phyloP scores from a whole-genome alignment of 2,797 vertebrate genomes.

The Eospalax fontanierii region DNA sequence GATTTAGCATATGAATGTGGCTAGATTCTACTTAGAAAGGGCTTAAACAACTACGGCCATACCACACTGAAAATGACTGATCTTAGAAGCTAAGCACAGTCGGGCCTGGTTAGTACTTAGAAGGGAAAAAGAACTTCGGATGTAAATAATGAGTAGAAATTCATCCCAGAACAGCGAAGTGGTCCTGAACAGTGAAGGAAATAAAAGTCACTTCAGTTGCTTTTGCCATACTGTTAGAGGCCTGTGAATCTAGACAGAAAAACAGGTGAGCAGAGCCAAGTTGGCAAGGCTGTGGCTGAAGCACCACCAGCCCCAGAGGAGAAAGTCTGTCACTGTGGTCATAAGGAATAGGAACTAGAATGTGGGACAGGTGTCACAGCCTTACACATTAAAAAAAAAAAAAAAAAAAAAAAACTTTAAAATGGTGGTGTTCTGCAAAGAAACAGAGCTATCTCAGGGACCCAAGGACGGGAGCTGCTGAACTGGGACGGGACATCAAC shows the following conservation, averaged over 20 bases:
- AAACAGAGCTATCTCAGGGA: not conserved
- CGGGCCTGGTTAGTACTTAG: not conserved
- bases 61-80: not conserved
- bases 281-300: not conserved
- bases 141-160: conserved; percentile 2
- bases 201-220: not conserved
- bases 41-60: not conserved
- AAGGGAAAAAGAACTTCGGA: conserved; percentile 1
- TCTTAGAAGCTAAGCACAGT: not conserved
- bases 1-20: not conserved
- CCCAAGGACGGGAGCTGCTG: not conserved
- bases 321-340: not conserved
- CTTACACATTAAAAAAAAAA: not conserved
- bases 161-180: conserved; percentile 41
- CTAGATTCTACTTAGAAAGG: not conserved
- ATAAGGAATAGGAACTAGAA: not conserved
- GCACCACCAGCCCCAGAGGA: too few species aligned
- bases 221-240: not conserved
- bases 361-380: too few species aligned
- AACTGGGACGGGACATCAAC: not conserved
- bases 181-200: conserved; percentile 17
- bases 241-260: conserved; percentile 37
- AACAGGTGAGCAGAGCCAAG: not conserved
- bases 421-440: not conserved
- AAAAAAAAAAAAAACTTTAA: not conserved